phyloP scores from a whole-genome alignment of 2,888 invertebrate genomes.

The Metacarcinus magister region DNA sequence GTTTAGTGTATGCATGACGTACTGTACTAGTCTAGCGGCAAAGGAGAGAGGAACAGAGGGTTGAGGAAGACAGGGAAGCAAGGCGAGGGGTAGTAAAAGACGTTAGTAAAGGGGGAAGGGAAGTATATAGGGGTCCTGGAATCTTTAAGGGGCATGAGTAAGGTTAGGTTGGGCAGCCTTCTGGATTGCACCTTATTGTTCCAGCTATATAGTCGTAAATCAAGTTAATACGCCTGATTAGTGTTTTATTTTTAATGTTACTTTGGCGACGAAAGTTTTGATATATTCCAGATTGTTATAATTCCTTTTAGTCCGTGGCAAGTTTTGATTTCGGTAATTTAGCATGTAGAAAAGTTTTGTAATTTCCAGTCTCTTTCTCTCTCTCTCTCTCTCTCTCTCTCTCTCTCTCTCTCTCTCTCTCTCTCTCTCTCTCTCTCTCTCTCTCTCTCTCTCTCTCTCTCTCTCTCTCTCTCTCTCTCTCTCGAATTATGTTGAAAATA shows the following conservation, averaged over 20 bases:
- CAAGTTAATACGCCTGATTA: neutral
- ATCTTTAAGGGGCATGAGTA: neutral
- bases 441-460: constrained; percentile 51
- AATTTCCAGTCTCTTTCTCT: neutral
- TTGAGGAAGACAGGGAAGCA: neutral
- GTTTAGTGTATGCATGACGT: neutral
- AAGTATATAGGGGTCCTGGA: neutral
- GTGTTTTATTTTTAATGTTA: neutral
- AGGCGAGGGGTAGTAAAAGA: neutral
- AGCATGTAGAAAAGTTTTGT: too few relatives aligned
- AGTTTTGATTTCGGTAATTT: neutral
- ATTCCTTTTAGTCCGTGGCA: neutral
- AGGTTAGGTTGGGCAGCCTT: neutral
- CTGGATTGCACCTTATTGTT: neutral
- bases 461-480: constrained; percentile 19
- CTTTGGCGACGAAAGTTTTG: neutral
- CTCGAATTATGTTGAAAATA: neutral
- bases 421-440: neutral
- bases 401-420: neutral
- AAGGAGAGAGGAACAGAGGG: neutral
- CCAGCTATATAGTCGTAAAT: neutral
- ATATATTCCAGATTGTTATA: neutral
- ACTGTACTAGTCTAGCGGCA: neutral
- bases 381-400: constrained; percentile 32
- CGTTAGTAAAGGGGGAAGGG: neutral